Base-by-base conservation (phyloP, 2,113 vertebrate species). In the Zosterops borbonicus region DNA sequence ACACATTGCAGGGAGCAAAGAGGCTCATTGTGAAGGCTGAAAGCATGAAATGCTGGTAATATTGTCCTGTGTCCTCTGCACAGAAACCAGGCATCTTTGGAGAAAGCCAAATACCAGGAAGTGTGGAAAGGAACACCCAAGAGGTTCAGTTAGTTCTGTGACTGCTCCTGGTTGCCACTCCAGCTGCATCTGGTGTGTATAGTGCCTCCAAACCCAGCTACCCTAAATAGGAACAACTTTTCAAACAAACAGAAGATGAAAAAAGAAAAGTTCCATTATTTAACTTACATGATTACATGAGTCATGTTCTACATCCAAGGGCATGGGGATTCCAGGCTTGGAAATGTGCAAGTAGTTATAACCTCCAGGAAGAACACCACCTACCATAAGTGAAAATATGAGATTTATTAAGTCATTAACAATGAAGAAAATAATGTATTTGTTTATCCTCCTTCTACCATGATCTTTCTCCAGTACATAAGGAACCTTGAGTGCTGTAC, bases 351-450 rank as follows among this genome's bases (percentile, higher is more conserved):
- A 97, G 87, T 99, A 99, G 95, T 98, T 81, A 56, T 97, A 98
- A 59, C 98, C 98, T 81, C 99, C 99, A 47, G 99, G 99, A 89
- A 99, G 97, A 83, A 97, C 93, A 68, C 98, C 99, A 91, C 98
- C 99, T 99, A 95, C 81, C 58, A 83, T 3, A 80, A 83, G 81
- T 15, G 47, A 71, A 58, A 89, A 63, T 2, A 91, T 19, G 13
- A 69, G 53, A 58, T 73, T 88, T 71, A 63, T 78, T 62, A 50
- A 71, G 21, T 18, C 49, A 74, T 22, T 50, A 46, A 47, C n/a
- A 50, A 75, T 41, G 31, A 31, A 44, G 22, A 92, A 86, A 88
- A 87, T 41, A 33, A 84, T 42, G 37, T 16, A 28, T 62, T 44
- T 28, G 15, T 33, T 92, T 58, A 21, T 25, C 29, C 14, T 78